Evolutionary conservation across 2,797 vertebrate species (phyloP).

Genomic region (Takifugu rubripes): DNA sequence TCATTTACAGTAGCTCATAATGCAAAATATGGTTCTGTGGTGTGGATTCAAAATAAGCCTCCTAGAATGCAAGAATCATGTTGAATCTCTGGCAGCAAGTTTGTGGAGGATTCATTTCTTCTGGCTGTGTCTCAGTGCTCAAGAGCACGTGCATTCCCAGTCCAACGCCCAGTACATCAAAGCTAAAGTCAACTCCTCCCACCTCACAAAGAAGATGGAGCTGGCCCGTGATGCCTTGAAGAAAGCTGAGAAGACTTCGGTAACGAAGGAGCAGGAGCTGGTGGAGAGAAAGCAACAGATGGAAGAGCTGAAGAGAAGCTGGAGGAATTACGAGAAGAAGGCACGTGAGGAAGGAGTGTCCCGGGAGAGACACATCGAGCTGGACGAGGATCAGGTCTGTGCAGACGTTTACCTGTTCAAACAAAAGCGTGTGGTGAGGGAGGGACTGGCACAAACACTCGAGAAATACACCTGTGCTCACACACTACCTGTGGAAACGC

Average conservation of each 20-base stretch:
- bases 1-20: too few relatives aligned
- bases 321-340: conserved; percentile 80
- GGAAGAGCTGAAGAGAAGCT: conserved; percentile 73
- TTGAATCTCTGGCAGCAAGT: too few relatives aligned
- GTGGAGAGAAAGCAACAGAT: conserved; percentile 74
- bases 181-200: conserved; percentile 86
- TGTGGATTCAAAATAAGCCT: too few relatives aligned
- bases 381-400: conserved; percentile 85
- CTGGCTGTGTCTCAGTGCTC: conserved; percentile 61
- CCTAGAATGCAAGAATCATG: too few relatives aligned
- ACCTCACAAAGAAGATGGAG: conserved; percentile 83
- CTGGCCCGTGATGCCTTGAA: conserved; percentile 59
- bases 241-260: conserved; percentile 69
- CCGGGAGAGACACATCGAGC: conserved; percentile 69
- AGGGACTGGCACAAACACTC: too few relatives aligned
- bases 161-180: conserved; percentile 83
- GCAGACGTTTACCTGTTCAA: neutral
- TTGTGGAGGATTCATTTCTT: neutral
- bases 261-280: conserved; percentile 76
- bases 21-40: too few relatives aligned
- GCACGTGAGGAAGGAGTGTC: conserved; percentile 61
- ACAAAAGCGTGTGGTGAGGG: neutral
- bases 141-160: conserved; percentile 80
- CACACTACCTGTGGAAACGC: too few relatives aligned
- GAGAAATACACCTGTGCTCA: too few relatives aligned